phyloP scores from a whole-genome alignment of 2,888 invertebrate species.

The Leptopilina myrica region DNA sequence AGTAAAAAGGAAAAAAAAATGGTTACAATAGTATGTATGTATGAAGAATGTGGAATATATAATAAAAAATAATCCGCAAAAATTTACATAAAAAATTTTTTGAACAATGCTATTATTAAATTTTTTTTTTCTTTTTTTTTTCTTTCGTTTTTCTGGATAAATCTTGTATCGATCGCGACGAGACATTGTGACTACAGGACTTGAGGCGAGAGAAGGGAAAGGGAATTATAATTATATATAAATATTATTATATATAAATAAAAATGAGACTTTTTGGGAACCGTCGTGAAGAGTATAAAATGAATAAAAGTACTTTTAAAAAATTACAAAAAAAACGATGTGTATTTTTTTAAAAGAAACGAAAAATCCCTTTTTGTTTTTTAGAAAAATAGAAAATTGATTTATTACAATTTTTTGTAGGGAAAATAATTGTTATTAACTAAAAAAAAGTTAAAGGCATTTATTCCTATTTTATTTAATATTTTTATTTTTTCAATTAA shows the following conservation, averaged over 20 bases:
- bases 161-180: slow-evolving; percentile 42
- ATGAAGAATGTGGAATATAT: background rate
- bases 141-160: background rate
- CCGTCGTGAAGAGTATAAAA: slow-evolving; percentile 61
- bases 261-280: slow-evolving; percentile 48
- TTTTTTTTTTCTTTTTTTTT: slow-evolving; percentile 14
- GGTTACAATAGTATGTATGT: slow-evolving; percentile 46
- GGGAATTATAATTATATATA: slow-evolving; percentile 42
- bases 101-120: slow-evolving; percentile 39
- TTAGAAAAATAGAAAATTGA: no score
- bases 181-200: slow-evolving; percentile 48
- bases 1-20: slow-evolving; percentile 57
- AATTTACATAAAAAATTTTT: background rate
- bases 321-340: slow-evolving; percentile 42
- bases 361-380: no score
- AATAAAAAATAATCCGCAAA: no score
- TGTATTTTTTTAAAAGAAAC: no score
- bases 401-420: no score
- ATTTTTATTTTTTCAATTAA: background rate
- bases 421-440: no score
- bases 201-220: slow-evolving; percentile 44
- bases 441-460: no score
- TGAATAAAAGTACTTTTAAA: slow-evolving; percentile 67
- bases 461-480: background rate
- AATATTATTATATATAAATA: no score